Percentiles rank a stretch among this genome's conserved stretches.
Evolutionary conservation across 2,113 vertebrate species (phyloP).

Genomic region (Chaetodon auriga): DNA sequence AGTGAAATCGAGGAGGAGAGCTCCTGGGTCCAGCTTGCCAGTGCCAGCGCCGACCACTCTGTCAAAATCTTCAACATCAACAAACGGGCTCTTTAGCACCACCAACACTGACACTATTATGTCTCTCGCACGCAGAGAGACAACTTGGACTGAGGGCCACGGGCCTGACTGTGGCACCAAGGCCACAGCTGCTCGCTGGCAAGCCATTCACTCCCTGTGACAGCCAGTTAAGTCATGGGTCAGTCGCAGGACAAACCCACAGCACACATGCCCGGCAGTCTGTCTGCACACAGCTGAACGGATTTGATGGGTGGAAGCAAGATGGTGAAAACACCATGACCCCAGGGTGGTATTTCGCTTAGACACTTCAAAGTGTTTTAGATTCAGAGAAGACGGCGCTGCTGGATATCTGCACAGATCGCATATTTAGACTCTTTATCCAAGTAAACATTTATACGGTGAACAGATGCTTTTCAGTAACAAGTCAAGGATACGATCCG

Average conservation of each 20-base stretch:
- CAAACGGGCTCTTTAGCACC: slow-evolving; percentile 78
- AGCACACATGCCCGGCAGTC: slow-evolving; percentile 46
- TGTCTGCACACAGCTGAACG: slow-evolving; percentile 49
- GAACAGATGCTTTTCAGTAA: slow-evolving; percentile 6
- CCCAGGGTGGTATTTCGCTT: slow-evolving; percentile 20
- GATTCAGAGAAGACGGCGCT: slow-evolving; percentile 39
- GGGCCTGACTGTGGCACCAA: slow-evolving; percentile 40
- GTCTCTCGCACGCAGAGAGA: slow-evolving; percentile 45
- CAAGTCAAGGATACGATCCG: not conserved
- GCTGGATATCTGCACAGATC: slow-evolving; percentile 18
- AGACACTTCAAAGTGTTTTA: slow-evolving; percentile 55
- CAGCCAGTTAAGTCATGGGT: slow-evolving; percentile 63
- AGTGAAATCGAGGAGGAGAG: slow-evolving; percentile 72
- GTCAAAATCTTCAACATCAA: slow-evolving; percentile 95
- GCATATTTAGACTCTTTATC: slow-evolving; percentile 14
- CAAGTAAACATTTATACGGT: not conserved
- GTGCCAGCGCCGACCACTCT: slow-evolving; percentile 91
- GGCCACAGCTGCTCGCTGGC: slow-evolving; percentile 73
- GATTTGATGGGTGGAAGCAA: slow-evolving; percentile 62
- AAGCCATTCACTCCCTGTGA: slow-evolving; percentile 60
- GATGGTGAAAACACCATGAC: slow-evolving; percentile 52
- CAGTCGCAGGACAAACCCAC: slow-evolving; percentile 63
- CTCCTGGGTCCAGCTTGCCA: slow-evolving; percentile 92
- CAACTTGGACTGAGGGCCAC: slow-evolving; percentile 59
- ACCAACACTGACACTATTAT: slow-evolving; percentile 68